phyloP scores from a whole-genome alignment of 1,140 invertebrate species.

The Bathynomus jamesi region DNA sequence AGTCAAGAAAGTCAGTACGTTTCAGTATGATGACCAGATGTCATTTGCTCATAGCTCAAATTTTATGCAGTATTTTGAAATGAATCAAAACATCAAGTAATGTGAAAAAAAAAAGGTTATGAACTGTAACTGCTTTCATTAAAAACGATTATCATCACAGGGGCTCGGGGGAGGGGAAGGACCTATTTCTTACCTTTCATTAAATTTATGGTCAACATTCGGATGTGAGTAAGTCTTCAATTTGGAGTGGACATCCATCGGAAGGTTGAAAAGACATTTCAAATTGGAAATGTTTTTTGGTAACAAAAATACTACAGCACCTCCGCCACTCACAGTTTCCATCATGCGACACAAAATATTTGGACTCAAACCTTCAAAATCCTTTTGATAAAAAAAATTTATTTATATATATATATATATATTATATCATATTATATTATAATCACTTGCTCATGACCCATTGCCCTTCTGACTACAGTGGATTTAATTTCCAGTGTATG shows the following conservation, averaged over 20 bases:
- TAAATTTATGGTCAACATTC: conserved; percentile 87
- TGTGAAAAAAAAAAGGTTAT: background rate
- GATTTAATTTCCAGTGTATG: too few species aligned
- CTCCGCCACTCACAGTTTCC: conserved; percentile 97
- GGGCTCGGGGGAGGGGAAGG: background rate
- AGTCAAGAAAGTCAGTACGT: too few species aligned
- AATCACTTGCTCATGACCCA: too few species aligned
- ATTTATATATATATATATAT: too few species aligned
- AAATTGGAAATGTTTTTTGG: conserved; percentile 70
- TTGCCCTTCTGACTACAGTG: too few species aligned
- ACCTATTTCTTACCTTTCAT: conserved; percentile 60
- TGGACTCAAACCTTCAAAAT: conserved; percentile 97
- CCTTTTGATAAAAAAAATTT: too few species aligned
- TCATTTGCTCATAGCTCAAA: too few species aligned
- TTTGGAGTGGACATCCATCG: conserved; percentile 96
- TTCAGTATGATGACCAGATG: too few species aligned
- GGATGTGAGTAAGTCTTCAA: conserved; percentile 90
- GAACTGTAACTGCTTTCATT: background rate
- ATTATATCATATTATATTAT: too few species aligned
- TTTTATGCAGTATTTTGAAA: background rate
- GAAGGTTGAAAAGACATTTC: conserved; percentile 88
- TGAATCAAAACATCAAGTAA: background rate
- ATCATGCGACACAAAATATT: conserved; percentile 93
- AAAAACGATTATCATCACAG: background rate
- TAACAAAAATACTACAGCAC: conserved; percentile 77